Base-by-base conservation (phyloP, 2,797 vertebrate species). In the Schizopygopsis pylzovi region DNA sequence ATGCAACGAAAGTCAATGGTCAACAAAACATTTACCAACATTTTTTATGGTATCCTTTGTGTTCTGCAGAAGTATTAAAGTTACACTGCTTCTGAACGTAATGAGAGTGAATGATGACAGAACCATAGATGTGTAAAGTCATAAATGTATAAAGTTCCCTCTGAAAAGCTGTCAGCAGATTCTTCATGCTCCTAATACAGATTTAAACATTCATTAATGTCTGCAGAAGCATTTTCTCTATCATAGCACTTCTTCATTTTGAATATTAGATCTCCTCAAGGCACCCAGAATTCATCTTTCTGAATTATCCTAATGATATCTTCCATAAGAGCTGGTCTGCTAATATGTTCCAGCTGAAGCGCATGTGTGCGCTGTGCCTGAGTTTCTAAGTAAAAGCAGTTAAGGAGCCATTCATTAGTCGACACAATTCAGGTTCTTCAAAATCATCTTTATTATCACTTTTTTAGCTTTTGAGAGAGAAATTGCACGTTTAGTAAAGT, bases 161-260 rank as follows among this genome's bases (percentile, higher is more conserved):
- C 63, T 71, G 10, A 78, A 77, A 41, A 70, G 49, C 71, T 84
- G 39, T 61, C 61, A 67, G 67, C 37, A 43, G 49, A 77, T 77
- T 71, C 4, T 61, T 41, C 13, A 15, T 39, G n/a, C 65, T 71
- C 13, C 11, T 68, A 78, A 70, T 63, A 68, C 63, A 70, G 37
- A 70, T 80, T 77, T 39, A 39, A 81, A 81, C 72, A 71, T 73
- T 81, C 59, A 70, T 80, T 79, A 76, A 87, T 56, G 20, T n/a
- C 49, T 20, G 59, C 45, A 73, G 41, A 81, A 83, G 59, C 71
- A 52, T 83, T 67, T 83, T 77, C 33, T 75, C 45, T 49, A 37
- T 49, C 47, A 9, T 37, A 49, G 43, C 56, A 41, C 16, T 63
- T 76, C 3, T 52, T 52, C 28, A 54, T 79, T 70, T 70, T 84